phyloP scores from a whole-genome alignment of 2,797 vertebrate genomes.

The Todus mexicanus region DNA sequence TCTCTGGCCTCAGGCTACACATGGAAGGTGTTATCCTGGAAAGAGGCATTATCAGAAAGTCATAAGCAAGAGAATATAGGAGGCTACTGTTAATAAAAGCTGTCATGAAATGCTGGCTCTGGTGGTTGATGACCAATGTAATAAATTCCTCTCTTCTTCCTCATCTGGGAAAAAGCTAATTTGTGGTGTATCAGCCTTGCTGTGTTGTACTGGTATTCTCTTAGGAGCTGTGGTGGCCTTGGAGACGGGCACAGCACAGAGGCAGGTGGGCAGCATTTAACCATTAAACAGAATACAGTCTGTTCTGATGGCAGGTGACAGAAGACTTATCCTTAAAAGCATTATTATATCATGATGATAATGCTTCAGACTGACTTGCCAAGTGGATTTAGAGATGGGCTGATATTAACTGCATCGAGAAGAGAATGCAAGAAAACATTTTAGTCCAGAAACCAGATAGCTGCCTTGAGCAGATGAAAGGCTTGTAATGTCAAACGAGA shows the following conservation, averaged over 20 bases:
- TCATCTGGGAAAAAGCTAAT: background rate
- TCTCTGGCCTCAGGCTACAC: background rate
- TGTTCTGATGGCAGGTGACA: background rate
- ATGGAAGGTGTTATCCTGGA: background rate
- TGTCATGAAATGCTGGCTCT: background rate
- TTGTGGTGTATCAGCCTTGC: background rate
- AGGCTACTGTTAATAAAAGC: slow-evolving; percentile 2
- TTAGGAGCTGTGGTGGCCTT: background rate
- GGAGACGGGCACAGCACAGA: background rate
- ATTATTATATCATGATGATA: background rate
- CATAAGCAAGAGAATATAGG: background rate
- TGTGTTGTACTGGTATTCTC: background rate
- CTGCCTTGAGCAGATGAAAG: background rate
- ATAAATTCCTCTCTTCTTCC: background rate
- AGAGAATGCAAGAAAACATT: background rate
- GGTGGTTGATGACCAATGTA: background rate
- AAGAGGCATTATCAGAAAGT: background rate
- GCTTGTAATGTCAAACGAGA: background rate
- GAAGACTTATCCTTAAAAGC: background rate
- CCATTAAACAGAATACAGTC: background rate
- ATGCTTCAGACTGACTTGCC: background rate
- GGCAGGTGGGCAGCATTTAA: background rate
- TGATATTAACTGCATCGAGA: background rate
- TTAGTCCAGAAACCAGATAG: background rate
- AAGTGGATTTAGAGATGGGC: background rate